phyloP scores from a whole-genome alignment of 2,113 vertebrate species.

The Neodontobutis hainanensis region DNA sequence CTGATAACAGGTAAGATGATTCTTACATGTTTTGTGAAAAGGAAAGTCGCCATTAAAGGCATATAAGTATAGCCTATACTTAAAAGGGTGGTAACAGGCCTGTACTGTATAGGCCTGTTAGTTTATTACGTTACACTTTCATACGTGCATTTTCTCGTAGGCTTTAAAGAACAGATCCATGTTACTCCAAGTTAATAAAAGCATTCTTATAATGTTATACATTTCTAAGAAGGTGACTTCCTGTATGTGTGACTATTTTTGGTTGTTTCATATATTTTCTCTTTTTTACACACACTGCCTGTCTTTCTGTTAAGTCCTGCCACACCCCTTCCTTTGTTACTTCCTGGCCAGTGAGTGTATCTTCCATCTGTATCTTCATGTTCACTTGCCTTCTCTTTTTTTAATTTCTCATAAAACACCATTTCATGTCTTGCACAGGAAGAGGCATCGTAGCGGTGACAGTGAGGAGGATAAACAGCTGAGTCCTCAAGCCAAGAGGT shows the following conservation, averaged over 20 bases:
- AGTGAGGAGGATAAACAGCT: conserved; percentile 85
- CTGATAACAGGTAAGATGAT: conserved; percentile 69
- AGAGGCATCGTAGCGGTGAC: conserved; percentile 86
- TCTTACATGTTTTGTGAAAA: not conserved
- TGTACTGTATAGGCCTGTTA: no score
- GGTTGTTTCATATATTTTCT: conserved; percentile 45
- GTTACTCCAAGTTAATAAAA: conserved; percentile 24
- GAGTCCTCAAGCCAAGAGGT: conserved; percentile 87
- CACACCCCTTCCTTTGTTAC: conserved; percentile 15
- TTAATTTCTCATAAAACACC: not conserved
- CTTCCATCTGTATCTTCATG: not conserved
- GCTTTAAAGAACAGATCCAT: not conserved
- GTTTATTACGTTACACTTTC: no score
- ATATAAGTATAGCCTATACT: no score
- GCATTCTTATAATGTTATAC: conserved; percentile 27
- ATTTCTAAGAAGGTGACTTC: conserved; percentile 54
- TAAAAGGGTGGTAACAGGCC: no score
- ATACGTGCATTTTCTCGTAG: no score
- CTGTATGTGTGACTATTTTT: conserved; percentile 63
- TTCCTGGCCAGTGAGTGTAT: conserved; percentile 22
- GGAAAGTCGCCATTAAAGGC: not conserved
- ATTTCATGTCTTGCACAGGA: conserved; percentile 78
- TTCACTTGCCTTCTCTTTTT: not conserved
- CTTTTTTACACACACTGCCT: conserved; percentile 28
- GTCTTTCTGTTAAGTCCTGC: not conserved